Percentiles rank a stretch among this genome's conserved stretches.
phyloP scores from a whole-genome alignment of 2,113 vertebrate genomes.

The Brachyhypopomus occidentalis region DNA sequence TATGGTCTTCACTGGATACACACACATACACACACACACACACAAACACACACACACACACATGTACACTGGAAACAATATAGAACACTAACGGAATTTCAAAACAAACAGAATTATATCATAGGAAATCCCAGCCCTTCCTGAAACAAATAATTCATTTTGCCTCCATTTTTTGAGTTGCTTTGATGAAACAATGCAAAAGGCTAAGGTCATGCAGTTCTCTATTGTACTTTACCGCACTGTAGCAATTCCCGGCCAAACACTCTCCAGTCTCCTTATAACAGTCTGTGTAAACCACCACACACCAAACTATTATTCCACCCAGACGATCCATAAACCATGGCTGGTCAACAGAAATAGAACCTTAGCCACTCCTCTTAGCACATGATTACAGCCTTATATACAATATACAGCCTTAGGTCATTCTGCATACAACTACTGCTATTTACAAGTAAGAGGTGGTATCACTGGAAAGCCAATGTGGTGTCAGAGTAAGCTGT shows the following conservation, averaged over 20 bases:
- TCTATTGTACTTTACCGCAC: slow-evolving; percentile 1
- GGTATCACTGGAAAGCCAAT: slow-evolving; percentile 3
- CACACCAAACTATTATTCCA: slow-evolving; percentile 6
- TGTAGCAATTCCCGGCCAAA: slow-evolving; percentile 36
- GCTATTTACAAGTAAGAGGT: neutral
- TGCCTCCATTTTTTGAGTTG: slow-evolving; percentile 40
- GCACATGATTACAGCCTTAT: slow-evolving; percentile 7
- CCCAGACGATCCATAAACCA: neutral
- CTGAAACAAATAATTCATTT: slow-evolving; percentile 49
- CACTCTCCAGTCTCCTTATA: slow-evolving; percentile 19
- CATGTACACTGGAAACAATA: slow-evolving; percentile 24
- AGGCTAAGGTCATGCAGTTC: slow-evolving; percentile 25
- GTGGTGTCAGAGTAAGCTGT: neutral
- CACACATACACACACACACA: slow-evolving; percentile 29
- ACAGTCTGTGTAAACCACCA: slow-evolving; percentile 12
- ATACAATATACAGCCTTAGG: neutral
- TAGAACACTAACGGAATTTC: slow-evolving; percentile 42
- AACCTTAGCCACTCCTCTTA: slow-evolving; percentile 1
- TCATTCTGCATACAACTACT: slow-evolving; percentile 4
- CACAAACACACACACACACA: slow-evolving; percentile 14
- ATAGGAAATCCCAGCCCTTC: slow-evolving; percentile 59
- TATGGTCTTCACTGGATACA: slow-evolving; percentile 13
- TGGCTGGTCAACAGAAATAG: slow-evolving; percentile 8
- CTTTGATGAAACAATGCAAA: slow-evolving; percentile 48
- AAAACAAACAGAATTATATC: slow-evolving; percentile 50